These are phyloP conservation scores for Beaufortia kweichowensis DNA, from an alignment of 2,113 vertebrate genomes.

Conservation along the genomic window DNA sequence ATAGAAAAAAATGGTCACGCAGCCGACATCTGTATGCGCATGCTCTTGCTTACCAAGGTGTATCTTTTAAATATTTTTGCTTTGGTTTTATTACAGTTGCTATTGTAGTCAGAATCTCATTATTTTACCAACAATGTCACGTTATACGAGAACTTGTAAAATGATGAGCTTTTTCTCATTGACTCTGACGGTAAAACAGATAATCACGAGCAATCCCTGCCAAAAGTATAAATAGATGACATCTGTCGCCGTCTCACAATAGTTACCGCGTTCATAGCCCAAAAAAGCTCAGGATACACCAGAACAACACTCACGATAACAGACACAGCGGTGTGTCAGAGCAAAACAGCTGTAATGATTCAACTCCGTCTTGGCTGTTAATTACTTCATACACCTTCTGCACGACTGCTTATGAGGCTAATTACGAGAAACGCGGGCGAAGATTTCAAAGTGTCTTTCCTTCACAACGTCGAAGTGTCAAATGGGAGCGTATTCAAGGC, in stretches of 20 bases:
- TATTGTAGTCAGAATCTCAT: neutral
- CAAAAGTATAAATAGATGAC: neutral
- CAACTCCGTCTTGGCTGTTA: constrained; percentile 7
- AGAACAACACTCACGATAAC: neutral
- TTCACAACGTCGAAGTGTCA: constrained; percentile 26
- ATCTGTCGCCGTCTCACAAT: neutral
- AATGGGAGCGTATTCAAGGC: constrained; percentile 5
- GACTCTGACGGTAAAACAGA: neutral
- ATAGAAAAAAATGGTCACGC: neutral
- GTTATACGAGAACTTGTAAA: neutral
- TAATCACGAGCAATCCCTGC: neutral
- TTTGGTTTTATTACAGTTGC: constrained; percentile 2
- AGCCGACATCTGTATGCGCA: neutral
- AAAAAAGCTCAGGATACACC: neutral
- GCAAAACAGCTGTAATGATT: constrained; percentile 17
- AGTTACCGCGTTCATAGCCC: neutral
- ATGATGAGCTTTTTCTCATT: neutral
- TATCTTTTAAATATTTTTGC: constrained; percentile 4
- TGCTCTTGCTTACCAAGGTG: neutral
- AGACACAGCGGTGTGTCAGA: neutral
- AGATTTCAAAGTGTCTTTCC: constrained; percentile 4
- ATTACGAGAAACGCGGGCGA: constrained; percentile 2
- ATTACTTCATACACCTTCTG: constrained; percentile 12
- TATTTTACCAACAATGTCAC: neutral
- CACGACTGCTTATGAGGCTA: constrained; percentile 28